phyloP scores from a whole-genome alignment of 2,888 invertebrate genomes.

The Hofmannophila pseudospretella region DNA sequence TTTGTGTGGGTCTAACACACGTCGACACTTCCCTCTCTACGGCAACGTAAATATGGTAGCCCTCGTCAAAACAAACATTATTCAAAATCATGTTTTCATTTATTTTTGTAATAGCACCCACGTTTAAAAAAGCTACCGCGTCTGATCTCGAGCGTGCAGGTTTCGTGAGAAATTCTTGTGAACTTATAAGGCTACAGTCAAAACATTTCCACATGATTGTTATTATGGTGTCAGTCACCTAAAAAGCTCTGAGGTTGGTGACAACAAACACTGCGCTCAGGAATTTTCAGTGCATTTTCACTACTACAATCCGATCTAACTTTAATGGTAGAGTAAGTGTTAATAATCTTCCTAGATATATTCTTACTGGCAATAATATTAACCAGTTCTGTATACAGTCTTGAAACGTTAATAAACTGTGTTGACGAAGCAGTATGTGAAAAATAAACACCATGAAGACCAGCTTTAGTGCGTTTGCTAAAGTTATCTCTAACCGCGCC shows the following conservation, averaged over 20 bases:
- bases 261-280: slow-evolving; percentile 37
- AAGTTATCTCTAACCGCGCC: slow-evolving; percentile 61
- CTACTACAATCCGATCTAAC: slow-evolving; percentile 17
- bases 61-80: slow-evolving; percentile 69
- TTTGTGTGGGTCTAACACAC: slow-evolving; percentile 69
- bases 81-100: slow-evolving; percentile 66
- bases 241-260: slow-evolving; percentile 18
- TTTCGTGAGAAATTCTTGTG: slow-evolving; percentile 49
- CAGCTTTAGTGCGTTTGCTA: slow-evolving; percentile 63
- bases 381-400: slow-evolving; percentile 39
- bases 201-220: slow-evolving; percentile 36
- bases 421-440: slow-evolving; percentile 60
- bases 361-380: slow-evolving; percentile 28
- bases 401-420: slow-evolving; percentile 49
- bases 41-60: slow-evolving; percentile 54
- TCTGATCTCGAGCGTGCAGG: slow-evolving; percentile 49
- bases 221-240: slow-evolving; percentile 15
- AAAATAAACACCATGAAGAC: slow-evolving; percentile 56
- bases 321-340: slow-evolving; percentile 22
- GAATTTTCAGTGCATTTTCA: slow-evolving; percentile 16
- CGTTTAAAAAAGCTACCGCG: slow-evolving; percentile 45
- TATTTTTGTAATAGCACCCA: slow-evolving; percentile 67
- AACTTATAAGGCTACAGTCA: slow-evolving; percentile 34
- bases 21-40: slow-evolving; percentile 48
- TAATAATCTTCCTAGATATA: slow-evolving; percentile 6